Percentiles rank a stretch among this genome's conserved stretches.
These are phyloP conservation scores for Thaumetopoea pityocampa DNA, from an alignment of 1,140 invertebrate genomes.

Conservation along the genomic window DNA sequence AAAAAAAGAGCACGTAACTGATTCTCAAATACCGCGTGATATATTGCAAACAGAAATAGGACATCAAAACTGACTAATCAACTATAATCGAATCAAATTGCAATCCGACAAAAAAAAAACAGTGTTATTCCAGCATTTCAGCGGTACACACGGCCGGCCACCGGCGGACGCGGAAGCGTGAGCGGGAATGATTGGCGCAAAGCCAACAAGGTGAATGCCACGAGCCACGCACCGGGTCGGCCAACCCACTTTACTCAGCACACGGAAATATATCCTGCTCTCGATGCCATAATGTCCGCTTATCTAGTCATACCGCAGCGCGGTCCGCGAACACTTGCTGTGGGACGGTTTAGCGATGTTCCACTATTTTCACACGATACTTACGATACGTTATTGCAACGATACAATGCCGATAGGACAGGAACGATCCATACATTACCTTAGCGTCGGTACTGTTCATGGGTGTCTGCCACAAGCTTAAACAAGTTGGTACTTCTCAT, in stretches of 20 bases:
- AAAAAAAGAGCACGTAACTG: no score
- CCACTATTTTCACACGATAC: conserved; percentile 14
- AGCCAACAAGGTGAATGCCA: conserved; percentile 75
- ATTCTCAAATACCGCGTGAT: no score
- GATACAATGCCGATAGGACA: conserved; percentile 15
- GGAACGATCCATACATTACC: conserved; percentile 10
- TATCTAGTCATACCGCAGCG: conserved; percentile 20
- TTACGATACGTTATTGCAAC: no score
- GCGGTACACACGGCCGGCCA: neutral
- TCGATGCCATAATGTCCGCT: conserved; percentile 23
- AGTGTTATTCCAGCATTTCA: conserved; percentile 13
- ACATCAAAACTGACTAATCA: no score
- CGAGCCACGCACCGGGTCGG: conserved; percentile 49
- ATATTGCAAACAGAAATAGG: no score
- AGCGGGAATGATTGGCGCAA: conserved; percentile 39
- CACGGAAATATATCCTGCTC: conserved; percentile 50
- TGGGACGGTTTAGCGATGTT: conserved; percentile 10
- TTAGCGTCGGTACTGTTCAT: conserved; percentile 8
- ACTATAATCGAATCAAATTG: no score
- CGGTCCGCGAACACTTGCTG: conserved; percentile 15
- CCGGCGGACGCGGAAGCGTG: conserved; percentile 18
- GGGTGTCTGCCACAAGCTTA: conserved; percentile 7
- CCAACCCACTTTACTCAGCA: conserved; percentile 63
- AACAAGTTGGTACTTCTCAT: conserved; percentile 11
- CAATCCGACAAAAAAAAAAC: conserved; percentile 13